These are phyloP conservation scores for Myotis lucifugus DNA, from an alignment of 2,113 vertebrate genomes.

Conservation along the genomic window DNA sequence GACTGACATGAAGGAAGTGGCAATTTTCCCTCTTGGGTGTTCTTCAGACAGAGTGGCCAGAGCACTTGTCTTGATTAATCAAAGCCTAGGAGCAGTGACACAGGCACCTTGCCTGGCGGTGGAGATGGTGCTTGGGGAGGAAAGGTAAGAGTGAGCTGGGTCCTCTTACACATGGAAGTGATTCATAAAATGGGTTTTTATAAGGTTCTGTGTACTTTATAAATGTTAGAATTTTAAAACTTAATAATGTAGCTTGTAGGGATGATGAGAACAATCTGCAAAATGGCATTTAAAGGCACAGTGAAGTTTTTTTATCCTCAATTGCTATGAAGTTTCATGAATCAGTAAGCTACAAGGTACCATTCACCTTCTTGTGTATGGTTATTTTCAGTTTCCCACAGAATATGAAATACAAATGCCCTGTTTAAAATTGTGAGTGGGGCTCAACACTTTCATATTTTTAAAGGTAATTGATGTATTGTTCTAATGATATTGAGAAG, in stretches of 20 bases:
- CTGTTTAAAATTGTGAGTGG: constrained; percentile 26
- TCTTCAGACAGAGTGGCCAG: background rate
- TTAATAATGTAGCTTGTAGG: constrained; percentile 9
- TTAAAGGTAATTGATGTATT: background rate
- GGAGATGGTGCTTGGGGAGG: background rate
- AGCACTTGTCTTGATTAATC: background rate
- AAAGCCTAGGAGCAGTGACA: background rate
- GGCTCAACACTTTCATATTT: background rate
- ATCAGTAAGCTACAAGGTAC: background rate
- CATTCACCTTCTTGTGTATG: constrained; percentile 2
- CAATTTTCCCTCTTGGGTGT: constrained; percentile 9
- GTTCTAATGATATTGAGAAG: constrained; percentile 34
- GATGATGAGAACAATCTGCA: constrained; percentile 17
- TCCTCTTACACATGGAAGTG: constrained; percentile 37
- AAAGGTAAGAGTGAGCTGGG: background rate
- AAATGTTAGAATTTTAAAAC: constrained; percentile 46
- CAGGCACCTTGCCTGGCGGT: background rate
- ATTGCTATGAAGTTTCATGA: background rate
- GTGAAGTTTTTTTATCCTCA: background rate
- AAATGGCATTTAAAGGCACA: constrained; percentile 30
- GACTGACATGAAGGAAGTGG: background rate
- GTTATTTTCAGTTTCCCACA: constrained; percentile 11
- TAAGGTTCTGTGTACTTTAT: constrained; percentile 30
- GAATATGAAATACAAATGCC: constrained; percentile 5
- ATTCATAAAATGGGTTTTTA: constrained; percentile 40